These are phyloP conservation scores for Saccostrea cuccullata DNA, from an alignment of 1,140 invertebrate genomes.

Conservation along the genomic window DNA sequence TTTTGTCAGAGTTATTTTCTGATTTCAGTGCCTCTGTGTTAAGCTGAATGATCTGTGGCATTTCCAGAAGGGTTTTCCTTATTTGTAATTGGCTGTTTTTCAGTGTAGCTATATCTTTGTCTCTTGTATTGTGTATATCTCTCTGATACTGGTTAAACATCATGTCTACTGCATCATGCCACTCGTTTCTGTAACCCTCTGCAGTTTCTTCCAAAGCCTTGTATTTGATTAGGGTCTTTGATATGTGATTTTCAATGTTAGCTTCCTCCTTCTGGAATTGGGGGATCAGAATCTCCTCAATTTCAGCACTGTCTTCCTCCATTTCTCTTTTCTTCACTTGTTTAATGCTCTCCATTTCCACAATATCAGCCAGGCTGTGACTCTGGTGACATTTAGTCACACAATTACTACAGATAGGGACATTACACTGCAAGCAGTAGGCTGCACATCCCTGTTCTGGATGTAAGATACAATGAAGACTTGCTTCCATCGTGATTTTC, in stretches of 20 bases:
- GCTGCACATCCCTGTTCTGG: background rate
- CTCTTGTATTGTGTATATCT: background rate
- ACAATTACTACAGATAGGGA: background rate
- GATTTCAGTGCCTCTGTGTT: conserved; percentile 10
- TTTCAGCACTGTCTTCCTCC: background rate
- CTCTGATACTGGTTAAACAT: background rate
- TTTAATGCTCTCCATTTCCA: background rate
- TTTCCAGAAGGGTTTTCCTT: background rate
- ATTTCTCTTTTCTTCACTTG: conserved; percentile 14
- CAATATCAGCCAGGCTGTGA: background rate
- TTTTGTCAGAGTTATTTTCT: background rate
- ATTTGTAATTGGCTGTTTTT: background rate
- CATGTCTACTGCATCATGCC: background rate
- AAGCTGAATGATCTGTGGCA: background rate
- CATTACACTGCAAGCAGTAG: conserved; percentile 6
- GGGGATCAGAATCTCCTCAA: background rate
- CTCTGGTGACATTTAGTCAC: background rate
- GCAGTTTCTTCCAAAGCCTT: background rate
- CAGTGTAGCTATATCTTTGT: background rate
- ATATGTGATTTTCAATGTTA: background rate
- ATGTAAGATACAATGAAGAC: background rate
- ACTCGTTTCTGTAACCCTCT: background rate
- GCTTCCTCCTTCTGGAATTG: background rate
- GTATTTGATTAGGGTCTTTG: background rate
- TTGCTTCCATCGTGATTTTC: background rate